Evolutionary conservation across 2,113 vertebrate species (phyloP).

Genomic region (Ophthalmolycus amberensis): DNA sequence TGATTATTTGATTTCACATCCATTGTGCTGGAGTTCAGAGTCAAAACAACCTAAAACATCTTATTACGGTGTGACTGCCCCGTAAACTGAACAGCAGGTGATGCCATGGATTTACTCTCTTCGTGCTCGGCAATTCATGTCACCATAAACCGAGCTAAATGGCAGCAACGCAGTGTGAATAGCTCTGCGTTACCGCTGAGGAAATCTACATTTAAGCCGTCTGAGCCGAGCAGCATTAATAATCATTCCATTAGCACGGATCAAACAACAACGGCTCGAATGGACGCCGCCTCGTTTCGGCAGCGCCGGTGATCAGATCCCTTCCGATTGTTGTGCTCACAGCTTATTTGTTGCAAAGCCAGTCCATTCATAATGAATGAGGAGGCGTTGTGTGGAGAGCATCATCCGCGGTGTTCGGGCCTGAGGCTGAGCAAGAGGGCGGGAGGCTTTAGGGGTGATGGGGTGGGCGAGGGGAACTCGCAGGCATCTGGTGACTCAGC

Average conservation of each 20-base stretch:
- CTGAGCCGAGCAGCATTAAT: slow-evolving; percentile 27
- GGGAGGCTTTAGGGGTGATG: slow-evolving; percentile 15
- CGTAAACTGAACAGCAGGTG: slow-evolving; percentile 19
- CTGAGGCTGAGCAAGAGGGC: slow-evolving; percentile 10
- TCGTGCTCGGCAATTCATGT: slow-evolving; percentile 4
- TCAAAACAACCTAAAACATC: neutral
- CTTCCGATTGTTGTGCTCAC: slow-evolving; percentile 2
- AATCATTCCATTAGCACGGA: neutral
- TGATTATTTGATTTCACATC: neutral
- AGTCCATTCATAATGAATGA: slow-evolving; percentile 35
- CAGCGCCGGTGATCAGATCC: slow-evolving; percentile 1
- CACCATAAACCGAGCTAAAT: slow-evolving; percentile 20
- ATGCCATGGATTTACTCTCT: slow-evolving; percentile 20
- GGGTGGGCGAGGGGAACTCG: neutral
- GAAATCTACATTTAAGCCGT: slow-evolving; percentile 24
- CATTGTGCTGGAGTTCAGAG: neutral
- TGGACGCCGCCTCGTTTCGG: neutral
- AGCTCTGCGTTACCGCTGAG: neutral
- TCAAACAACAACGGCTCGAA: slow-evolving; percentile 11
- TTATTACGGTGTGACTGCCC: neutral
- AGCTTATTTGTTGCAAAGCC: slow-evolving; percentile 25
- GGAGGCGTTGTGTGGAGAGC: neutral
- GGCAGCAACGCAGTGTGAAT: neutral
- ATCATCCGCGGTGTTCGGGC: slow-evolving; percentile 19
- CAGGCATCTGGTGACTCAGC: slow-evolving; percentile 56